Evolutionary conservation across 2,113 vertebrate genomes (phyloP).

Genomic region (Hiodon alosoides): DNA sequence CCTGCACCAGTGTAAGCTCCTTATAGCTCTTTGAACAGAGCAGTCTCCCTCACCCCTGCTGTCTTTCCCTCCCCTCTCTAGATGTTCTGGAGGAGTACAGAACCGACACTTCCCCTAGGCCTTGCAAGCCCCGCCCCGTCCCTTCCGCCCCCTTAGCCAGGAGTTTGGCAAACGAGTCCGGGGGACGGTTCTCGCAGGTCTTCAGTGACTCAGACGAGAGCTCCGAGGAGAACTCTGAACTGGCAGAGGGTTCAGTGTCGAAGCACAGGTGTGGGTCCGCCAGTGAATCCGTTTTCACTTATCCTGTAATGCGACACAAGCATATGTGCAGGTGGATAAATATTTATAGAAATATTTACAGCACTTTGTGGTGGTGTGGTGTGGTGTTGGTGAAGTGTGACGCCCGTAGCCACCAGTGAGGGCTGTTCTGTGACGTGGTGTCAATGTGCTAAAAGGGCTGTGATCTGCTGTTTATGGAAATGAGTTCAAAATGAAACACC

Average conservation of each 20-base stretch:
- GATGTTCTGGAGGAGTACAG: conserved; percentile 38
- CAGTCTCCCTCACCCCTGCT: background rate
- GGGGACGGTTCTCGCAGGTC: conserved; percentile 16
- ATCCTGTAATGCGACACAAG: background rate
- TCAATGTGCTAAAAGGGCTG: background rate
- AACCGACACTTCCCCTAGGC: background rate
- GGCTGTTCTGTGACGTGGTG: background rate
- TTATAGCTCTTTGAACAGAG: background rate
- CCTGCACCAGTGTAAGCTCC: background rate
- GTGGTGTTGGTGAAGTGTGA: background rate
- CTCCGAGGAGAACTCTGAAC: conserved; percentile 13
- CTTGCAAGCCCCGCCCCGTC: background rate
- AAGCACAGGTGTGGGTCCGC: background rate
- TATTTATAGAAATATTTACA: background rate
- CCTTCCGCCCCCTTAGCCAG: background rate
- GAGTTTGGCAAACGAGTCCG: background rate
- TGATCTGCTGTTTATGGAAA: conserved; percentile 11
- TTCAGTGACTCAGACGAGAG: conserved; percentile 33
- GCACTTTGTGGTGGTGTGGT: background rate
- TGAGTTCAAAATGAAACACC: background rate
- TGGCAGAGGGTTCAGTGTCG: background rate
- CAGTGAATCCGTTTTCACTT: too few species aligned
- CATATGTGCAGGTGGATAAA: background rate
- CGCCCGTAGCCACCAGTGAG: too few species aligned
- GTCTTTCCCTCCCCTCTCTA: conserved; percentile 12